These are phyloP conservation scores for Pagetopsis macropterus DNA, from an alignment of 2,797 vertebrate species.

Conservation along the genomic window DNA sequence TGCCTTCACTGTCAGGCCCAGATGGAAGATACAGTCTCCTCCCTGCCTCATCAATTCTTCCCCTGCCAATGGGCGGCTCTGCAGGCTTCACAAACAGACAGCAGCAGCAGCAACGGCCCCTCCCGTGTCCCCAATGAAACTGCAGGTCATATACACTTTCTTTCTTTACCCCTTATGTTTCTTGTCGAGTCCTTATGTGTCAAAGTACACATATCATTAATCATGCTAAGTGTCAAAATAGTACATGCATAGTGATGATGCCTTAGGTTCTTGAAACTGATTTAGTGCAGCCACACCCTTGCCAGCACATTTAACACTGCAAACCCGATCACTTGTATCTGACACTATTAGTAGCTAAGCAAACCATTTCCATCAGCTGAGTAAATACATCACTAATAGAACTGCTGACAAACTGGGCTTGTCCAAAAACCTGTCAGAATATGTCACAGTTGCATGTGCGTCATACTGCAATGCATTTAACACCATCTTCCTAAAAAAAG, in stretches of 20 bases:
- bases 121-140: conserved; percentile 60
- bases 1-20: conserved; percentile 74
- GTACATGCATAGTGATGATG: conserved; percentile 23
- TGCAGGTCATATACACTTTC: conserved; percentile 49
- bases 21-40: conserved; percentile 76
- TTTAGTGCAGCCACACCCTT: conserved; percentile 15
- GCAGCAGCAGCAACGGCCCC: conserved; percentile 40
- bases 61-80: conserved; percentile 62
- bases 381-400: conserved; percentile 36
- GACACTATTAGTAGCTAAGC: conserved; percentile 20
- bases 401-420: conserved; percentile 4
- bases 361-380: conserved; percentile 36
- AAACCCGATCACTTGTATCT: conserved; percentile 22
- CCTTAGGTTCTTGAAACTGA: conserved; percentile 18
- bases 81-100: conserved; percentile 48
- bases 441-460: conserved; percentile 27
- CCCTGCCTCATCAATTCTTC: conserved; percentile 62
- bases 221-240: conserved; percentile 33
- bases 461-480: conserved; percentile 28
- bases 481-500: conserved; percentile 32
- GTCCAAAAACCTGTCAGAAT: conserved; percentile 30
- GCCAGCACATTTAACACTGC: conserved; percentile 8
- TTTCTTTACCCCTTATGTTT: not conserved
- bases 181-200: conserved; percentile 12
- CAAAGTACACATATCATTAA: conserved; percentile 15